These are phyloP conservation scores for Burhinus oedicnemus DNA, from an alignment of 2,113 vertebrate genomes.

Conservation along the genomic window DNA sequence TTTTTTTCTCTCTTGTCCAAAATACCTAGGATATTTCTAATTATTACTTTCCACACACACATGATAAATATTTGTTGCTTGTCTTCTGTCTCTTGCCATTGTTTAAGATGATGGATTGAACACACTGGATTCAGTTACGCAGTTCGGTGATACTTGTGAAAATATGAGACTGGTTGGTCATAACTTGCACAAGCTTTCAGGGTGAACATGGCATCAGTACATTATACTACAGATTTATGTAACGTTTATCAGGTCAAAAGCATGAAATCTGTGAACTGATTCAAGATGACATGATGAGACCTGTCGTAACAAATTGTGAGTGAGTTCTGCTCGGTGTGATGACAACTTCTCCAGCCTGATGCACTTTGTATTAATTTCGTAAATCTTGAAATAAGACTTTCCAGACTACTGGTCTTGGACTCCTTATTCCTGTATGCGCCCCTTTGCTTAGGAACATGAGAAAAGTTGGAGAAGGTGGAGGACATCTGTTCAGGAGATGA, in stretches of 20 bases:
- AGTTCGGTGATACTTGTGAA: constrained; percentile 5
- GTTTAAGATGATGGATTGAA: neutral
- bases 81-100: neutral
- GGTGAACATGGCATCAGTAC: neutral
- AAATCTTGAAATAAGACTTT: neutral
- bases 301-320: neutral
- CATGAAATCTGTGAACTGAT: neutral
- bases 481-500: neutral
- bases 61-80: neutral
- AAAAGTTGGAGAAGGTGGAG: neutral
- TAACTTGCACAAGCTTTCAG: neutral
- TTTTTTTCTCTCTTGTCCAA: neutral
- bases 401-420: neutral
- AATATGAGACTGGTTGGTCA: neutral
- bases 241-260: neutral
- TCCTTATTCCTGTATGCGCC: neutral
- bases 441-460: neutral
- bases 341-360: neutral
- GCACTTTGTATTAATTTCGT: neutral
- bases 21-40: neutral
- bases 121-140: neutral
- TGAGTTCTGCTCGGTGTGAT: neutral
- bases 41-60: neutral
- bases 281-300: neutral
- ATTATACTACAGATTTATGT: neutral